These are phyloP conservation scores for Gallinago nigripennis DNA, from an alignment of 2,797 vertebrate species.

Conservation along the genomic window DNA sequence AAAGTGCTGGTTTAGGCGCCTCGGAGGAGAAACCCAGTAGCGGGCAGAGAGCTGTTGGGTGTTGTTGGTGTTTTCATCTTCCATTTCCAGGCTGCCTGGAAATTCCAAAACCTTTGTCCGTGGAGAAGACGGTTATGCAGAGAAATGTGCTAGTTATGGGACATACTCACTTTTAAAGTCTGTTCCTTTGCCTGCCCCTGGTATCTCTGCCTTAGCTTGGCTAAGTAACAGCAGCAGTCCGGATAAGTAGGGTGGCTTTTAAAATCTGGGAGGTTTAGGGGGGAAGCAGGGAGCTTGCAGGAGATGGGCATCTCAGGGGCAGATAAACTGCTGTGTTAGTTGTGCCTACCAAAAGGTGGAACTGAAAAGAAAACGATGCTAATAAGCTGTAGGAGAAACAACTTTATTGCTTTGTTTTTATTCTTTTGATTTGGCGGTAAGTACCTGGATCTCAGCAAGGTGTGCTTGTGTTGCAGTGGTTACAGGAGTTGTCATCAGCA, in stretches of 20 bases:
- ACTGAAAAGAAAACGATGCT: background rate
- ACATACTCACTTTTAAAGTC: background rate
- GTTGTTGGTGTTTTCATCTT: background rate
- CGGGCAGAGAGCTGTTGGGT: background rate
- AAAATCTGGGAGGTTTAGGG: background rate
- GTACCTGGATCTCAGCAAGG: background rate
- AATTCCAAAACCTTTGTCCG: background rate
- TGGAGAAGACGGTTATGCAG: background rate
- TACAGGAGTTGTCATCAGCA: background rate
- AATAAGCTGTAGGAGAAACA: background rate
- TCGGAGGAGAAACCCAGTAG: background rate
- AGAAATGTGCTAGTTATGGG: background rate
- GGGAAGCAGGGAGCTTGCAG: background rate
- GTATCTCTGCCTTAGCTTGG: background rate
- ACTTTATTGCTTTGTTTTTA: background rate
- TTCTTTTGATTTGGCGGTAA: background rate
- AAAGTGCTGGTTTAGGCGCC: background rate
- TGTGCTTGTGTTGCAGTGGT: background rate
- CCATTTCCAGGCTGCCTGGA: background rate
- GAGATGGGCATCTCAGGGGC: accelerated
- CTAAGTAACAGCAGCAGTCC: background rate
- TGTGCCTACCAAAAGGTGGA: background rate
- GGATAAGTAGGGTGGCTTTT: background rate
- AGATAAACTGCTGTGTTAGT: background rate
- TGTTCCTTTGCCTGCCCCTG: background rate